These are phyloP conservation scores for Gerris lacustris DNA, from an alignment of 2,888 invertebrate genomes.

Conservation along the genomic window DNA sequence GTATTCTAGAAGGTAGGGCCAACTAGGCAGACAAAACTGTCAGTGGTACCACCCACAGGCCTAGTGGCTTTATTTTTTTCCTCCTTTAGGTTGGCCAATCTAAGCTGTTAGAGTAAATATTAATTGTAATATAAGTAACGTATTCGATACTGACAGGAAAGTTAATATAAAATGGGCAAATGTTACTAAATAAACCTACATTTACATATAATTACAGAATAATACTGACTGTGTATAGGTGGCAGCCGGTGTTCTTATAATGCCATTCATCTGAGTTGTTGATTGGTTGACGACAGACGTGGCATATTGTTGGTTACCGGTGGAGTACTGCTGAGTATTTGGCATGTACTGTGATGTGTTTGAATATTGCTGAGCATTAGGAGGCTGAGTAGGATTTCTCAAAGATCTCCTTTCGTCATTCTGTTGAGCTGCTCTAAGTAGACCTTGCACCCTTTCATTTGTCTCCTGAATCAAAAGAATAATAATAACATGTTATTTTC, in stretches of 20 bases:
- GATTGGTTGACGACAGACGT: constrained; percentile 2
- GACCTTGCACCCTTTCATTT: constrained; percentile 41
- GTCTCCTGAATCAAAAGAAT: constrained; percentile 29
- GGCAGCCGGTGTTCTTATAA: constrained; percentile 15
- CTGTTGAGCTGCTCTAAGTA: constrained; percentile 40
- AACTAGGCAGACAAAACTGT: too few relatives aligned
- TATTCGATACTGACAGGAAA: too few relatives aligned
- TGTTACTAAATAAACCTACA: too few relatives aligned
- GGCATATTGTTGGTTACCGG: constrained; percentile 10
- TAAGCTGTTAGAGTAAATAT: too few relatives aligned
- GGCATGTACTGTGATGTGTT: constrained; percentile 10
- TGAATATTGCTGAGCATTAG: constrained; percentile 20
- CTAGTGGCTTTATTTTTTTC: too few relatives aligned
- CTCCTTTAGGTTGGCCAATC: too few relatives aligned
- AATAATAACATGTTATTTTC: not conserved
- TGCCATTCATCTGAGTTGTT: constrained; percentile 31
- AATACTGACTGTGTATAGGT: constrained; percentile 21
- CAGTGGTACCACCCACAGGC: too few relatives aligned
- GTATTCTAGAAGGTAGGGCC: too few relatives aligned
- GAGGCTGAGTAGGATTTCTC: constrained; percentile 25
- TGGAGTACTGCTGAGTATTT: constrained; percentile 4
- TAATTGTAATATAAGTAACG: too few relatives aligned
- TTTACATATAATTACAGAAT: too few relatives aligned
- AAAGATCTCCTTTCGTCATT: constrained; percentile 26
- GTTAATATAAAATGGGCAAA: too few relatives aligned